Percentiles rank a stretch among this genome's conserved stretches.
Evolutionary conservation across 2,113 vertebrate species (phyloP).

Genomic region (Bubalus kerabau): DNA sequence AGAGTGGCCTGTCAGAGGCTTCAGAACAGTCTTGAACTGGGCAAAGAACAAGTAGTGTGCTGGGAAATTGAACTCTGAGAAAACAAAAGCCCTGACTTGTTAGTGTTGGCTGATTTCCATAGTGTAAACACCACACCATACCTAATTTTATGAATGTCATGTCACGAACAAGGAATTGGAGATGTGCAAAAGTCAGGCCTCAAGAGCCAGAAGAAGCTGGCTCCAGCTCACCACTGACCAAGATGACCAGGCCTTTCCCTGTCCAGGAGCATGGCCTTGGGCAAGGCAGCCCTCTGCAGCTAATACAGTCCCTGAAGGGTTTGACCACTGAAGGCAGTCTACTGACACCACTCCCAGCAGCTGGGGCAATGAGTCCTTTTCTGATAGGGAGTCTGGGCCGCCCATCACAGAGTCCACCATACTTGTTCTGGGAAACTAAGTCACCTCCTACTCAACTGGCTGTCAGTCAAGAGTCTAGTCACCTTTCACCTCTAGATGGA

Average conservation of each 20-base stretch:
- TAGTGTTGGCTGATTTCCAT: neutral
- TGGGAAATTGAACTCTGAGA: neutral
- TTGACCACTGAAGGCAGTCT: neutral
- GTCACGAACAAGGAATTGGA: neutral
- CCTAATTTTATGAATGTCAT: neutral
- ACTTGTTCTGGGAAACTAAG: neutral
- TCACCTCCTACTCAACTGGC: neutral
- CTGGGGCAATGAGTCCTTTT: neutral
- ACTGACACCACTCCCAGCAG: neutral
- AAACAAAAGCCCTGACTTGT: neutral
- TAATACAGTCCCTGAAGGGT: neutral
- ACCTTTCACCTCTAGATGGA: neutral
- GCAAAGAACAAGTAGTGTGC: neutral
- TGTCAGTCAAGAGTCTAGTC: neutral
- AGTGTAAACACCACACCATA: neutral
- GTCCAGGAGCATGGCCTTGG: neutral
- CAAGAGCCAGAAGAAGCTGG: neutral
- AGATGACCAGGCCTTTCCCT: neutral
- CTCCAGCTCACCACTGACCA: neutral
- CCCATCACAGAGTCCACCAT: neutral
- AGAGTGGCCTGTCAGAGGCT: neutral
- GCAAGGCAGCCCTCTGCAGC: neutral
- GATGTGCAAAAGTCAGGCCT: neutral
- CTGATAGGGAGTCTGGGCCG: neutral
- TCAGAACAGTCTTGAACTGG: neutral